Evolutionary conservation across 2,888 invertebrate genomes (phyloP).

Genomic region (Digitonthophagus gazella): DNA sequence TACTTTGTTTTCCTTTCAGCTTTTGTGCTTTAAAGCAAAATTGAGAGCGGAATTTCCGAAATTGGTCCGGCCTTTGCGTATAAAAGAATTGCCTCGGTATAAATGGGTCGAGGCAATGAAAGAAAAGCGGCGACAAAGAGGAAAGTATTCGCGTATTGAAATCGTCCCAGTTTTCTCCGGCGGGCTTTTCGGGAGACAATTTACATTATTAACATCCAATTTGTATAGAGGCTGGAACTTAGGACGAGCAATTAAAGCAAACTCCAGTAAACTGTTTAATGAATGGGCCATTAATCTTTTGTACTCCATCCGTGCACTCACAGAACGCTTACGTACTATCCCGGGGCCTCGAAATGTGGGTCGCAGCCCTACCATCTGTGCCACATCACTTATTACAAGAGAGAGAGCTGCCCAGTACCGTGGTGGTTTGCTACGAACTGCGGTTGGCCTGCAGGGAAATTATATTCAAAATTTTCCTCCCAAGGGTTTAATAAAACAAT

Average conservation of each 20-base stretch:
- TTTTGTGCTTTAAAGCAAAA: background rate
- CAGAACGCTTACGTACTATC: constrained; percentile 1
- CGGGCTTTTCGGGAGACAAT: too few species aligned
- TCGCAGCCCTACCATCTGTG: constrained; percentile 11
- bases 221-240: background rate
- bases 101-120: background rate
- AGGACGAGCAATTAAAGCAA: constrained; percentile 10
- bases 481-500: background rate
- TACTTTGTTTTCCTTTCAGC: background rate
- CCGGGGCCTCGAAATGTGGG: constrained; percentile 5
- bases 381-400: constrained; percentile 12
- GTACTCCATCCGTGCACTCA: constrained; percentile 4
- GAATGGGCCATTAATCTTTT: constrained; percentile 17
- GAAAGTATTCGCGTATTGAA: background rate
- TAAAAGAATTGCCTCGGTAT: background rate
- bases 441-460: background rate
- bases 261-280: constrained; percentile 12
- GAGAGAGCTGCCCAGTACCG: too few species aligned
- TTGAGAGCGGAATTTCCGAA: background rate
- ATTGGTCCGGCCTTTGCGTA: background rate
- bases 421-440: background rate
- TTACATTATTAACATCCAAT: constrained; percentile 8
- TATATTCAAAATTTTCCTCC: background rate
- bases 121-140: background rate
- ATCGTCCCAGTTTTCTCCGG: background rate